Evolutionary conservation across 1,140 invertebrate species (phyloP).

Genomic region (Lasioglossum albipes): DNA sequence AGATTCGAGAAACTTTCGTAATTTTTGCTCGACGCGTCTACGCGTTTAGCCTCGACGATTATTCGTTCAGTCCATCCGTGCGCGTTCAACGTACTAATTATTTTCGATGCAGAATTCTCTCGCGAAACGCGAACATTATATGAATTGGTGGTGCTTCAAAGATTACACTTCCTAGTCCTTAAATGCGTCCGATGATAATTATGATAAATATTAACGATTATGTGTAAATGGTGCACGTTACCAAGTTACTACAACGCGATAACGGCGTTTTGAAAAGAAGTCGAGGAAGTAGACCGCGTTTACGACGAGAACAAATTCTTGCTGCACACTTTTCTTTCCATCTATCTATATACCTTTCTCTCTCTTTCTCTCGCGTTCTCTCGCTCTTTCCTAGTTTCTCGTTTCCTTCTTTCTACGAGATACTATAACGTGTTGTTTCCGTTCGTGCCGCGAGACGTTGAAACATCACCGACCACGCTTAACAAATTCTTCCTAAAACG

Average conservation of each 20-base stretch:
- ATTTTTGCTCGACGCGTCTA: neutral
- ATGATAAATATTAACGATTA: slow-evolving; percentile 16
- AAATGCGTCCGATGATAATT: slow-evolving; percentile 8
- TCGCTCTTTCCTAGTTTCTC: neutral
- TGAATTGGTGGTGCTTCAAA: slow-evolving; percentile 40
- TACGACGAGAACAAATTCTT: neutral
- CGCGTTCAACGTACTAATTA: slow-evolving; percentile 9
- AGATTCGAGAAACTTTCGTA: slow-evolving; percentile 1
- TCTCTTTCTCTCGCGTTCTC: no score
- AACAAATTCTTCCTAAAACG: neutral
- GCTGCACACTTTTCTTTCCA: neutral
- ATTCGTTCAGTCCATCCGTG: neutral
- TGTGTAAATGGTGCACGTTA: slow-evolving; percentile 17
- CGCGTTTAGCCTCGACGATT: slow-evolving; percentile 2
- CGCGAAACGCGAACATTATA: neutral
- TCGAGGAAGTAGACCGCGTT: neutral
- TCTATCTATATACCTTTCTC: neutral
- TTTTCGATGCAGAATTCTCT: slow-evolving; percentile 41
- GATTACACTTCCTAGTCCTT: slow-evolving; percentile 40
- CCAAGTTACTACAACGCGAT: neutral
- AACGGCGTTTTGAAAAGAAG: neutral
- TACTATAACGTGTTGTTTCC: neutral
- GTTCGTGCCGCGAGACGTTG: neutral
- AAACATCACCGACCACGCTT: neutral
- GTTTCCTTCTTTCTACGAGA: neutral